A percentile compares a stretch with the other conserved stretches of the same genome.
Evolutionary conservation across 1,140 invertebrate genomes (phyloP).

Genomic region (Bombus huntii): DNA sequence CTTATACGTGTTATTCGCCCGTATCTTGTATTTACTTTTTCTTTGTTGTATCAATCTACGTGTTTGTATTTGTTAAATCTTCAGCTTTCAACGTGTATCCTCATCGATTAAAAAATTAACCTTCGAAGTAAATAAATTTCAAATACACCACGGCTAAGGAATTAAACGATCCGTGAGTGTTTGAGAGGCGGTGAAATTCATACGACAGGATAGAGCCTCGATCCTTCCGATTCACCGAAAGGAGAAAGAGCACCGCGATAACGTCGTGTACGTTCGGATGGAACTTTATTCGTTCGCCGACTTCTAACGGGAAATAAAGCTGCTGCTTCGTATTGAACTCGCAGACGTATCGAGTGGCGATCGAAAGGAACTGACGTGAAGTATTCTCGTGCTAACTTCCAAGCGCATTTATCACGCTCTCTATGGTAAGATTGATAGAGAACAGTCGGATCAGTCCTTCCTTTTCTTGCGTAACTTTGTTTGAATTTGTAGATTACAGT

Average conservation of each 20-base stretch:
- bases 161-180: too few species aligned
- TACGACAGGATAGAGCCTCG: background rate
- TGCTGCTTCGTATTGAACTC: background rate
- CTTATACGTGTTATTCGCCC: too few species aligned
- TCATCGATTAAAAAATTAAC: too few species aligned
- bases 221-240: background rate
- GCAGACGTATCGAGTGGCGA: slow-evolving; percentile 16
- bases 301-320: background rate
- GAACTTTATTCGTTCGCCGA: background rate
- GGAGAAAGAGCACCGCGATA: background rate
- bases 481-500: background rate
- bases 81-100: too few species aligned
- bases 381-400: background rate
- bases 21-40: too few species aligned
- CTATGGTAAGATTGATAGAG: background rate
- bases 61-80: too few species aligned
- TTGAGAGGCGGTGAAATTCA: too few species aligned
- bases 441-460: background rate
- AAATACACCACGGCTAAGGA: too few species aligned
- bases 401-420: slow-evolving; percentile 16
- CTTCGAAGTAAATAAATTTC: too few species aligned
- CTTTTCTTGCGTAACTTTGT: background rate
- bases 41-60: too few species aligned
- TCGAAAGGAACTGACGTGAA: slow-evolving; percentile 11
- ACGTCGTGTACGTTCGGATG: background rate